Evolutionary conservation across 2,797 vertebrate genomes (phyloP), one percentile per base, ranked within the genome.

Genomic region (Poeciliopsis presidionis): DNA sequence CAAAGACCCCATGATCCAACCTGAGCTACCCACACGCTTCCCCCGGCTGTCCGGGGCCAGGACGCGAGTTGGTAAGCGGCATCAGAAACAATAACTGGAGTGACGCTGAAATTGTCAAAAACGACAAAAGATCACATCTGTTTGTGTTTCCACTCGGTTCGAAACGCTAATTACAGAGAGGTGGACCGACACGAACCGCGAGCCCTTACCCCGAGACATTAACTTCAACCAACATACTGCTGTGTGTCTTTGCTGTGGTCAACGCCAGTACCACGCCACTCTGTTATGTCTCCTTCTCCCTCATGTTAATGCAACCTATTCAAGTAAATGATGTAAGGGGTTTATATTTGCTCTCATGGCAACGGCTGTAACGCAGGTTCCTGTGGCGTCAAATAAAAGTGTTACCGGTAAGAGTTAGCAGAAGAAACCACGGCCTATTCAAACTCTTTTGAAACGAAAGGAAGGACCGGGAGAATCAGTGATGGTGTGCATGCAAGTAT

Each of bases 201-300:
- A 57, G 75, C 47, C n/a, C 12, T 11, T 69, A 80, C 53, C 78
- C 49, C 49, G 4, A 80, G 79, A 63, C 59, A 72, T 61, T 20
- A 76, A 77, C 63, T 61, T 72, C 70, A 78, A 75, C 74, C 72
- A 46, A 67, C 75, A 49, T 57, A 30, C 63, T 65, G 45, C 61
- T 78, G 55, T 65, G 36, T 30, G 28, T 20, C 75, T 70, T 30
- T n/a, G 43, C 1, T 73, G 77, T 73, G 80, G 51, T 84, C 14
- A 14, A 74, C 79, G 39, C 75, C 72, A 30, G 22, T 59, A 71
- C n/a, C 53, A 53, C 73, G 53, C 69, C 47, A 28, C 75, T 79
- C 57, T 85, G 76, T 85, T 81, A 71, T 84, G 81, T 81, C 83
- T 87, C 59, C 81, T 75, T 79, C 67, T 89, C 78, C 43, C 33